Evolutionary conservation across 2,797 vertebrate species (phyloP).

Genomic region (Neostethus bicornis): DNA sequence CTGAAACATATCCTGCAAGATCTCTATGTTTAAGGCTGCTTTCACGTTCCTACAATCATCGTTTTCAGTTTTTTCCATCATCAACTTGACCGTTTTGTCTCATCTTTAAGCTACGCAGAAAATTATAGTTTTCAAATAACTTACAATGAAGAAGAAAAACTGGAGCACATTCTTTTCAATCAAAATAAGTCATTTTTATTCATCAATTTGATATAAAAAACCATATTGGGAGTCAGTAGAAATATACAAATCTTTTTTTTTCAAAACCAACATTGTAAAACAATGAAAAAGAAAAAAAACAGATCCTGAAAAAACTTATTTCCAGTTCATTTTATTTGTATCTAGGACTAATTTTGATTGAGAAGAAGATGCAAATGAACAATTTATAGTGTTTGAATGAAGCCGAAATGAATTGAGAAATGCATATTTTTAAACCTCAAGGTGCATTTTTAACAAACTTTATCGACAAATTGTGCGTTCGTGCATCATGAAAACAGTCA

Average conservation of each 20-base stretch:
- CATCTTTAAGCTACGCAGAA: too few species aligned
- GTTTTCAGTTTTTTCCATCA: too few species aligned
- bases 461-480: too few species aligned
- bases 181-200: constrained; percentile 61
- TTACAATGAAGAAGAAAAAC: background rate
- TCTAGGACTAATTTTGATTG: background rate
- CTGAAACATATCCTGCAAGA: too few species aligned
- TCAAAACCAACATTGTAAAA: constrained; percentile 27
- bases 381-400: constrained; percentile 17
- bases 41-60: too few species aligned
- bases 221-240: constrained; percentile 26
- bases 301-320: too few species aligned
- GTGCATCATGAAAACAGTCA: too few species aligned
- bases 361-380: background rate
- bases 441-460: too few species aligned
- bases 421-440: too few species aligned
- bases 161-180: constrained; percentile 5
- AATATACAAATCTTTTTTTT: constrained; percentile 33
- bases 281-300: constrained; percentile 16
- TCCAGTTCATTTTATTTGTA: constrained; percentile 2
- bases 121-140: background rate
- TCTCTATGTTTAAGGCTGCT: too few species aligned
- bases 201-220: constrained; percentile 62
- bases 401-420: constrained; percentile 9
- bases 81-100: too few species aligned